Evolutionary conservation across 2,797 vertebrate species (phyloP).

Genomic region (Parotocinclus haroldoi): DNA sequence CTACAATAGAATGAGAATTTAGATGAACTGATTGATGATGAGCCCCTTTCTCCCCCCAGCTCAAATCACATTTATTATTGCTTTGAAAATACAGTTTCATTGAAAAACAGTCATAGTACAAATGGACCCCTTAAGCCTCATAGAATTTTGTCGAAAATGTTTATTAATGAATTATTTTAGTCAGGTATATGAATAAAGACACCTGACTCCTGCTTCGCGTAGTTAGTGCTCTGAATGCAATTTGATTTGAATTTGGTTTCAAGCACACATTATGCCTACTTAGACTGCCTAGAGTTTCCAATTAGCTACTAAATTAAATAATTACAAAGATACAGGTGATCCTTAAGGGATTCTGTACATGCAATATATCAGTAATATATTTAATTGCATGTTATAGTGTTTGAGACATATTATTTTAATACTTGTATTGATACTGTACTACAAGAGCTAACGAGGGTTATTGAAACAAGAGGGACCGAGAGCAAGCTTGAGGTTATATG

Average conservation of each 20-base stretch:
- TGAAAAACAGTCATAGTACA: slow-evolving; percentile 28
- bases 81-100: slow-evolving; percentile 16
- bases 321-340: not conserved
- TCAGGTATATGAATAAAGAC: slow-evolving; percentile 15
- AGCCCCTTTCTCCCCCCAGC: not conserved
- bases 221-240: slow-evolving; percentile 6
- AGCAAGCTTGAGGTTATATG: slow-evolving; percentile 39
- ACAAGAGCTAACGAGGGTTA: not conserved
- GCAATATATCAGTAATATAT: not conserved
- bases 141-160: slow-evolving; percentile 27
- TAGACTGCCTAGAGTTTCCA: not conserved
- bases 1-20: slow-evolving; percentile 16
- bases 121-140: slow-evolving; percentile 14
- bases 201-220: not conserved
- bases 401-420: slow-evolving; percentile 14
- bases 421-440: not conserved
- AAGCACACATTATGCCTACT: not conserved
- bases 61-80: slow-evolving; percentile 26
- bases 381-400: not conserved
- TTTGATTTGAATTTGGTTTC: slow-evolving; percentile 20
- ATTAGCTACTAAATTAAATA: slow-evolving; percentile 23
- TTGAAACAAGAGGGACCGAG: not conserved
- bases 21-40: slow-evolving; percentile 26
- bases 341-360: not conserved
- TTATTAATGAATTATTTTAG: slow-evolving; percentile 34